Evolutionary conservation across 2,113 vertebrate genomes (phyloP).

Genomic region (Artemisiospiza belli): DNA sequence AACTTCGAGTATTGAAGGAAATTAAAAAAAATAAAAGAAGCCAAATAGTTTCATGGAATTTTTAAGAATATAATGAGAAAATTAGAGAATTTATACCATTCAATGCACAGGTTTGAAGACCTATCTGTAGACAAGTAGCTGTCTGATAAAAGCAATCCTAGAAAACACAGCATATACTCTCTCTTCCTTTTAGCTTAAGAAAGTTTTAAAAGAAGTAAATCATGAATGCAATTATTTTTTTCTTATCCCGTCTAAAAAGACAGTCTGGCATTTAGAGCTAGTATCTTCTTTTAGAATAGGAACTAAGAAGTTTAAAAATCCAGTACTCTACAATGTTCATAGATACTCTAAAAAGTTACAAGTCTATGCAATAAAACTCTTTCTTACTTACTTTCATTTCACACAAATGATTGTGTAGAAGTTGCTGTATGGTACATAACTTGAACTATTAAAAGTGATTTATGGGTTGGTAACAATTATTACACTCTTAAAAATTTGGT

Average conservation of each 20-base stretch:
- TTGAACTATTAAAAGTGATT: neutral
- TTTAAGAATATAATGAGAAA: neutral
- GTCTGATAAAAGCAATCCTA: no score
- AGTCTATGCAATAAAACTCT: neutral
- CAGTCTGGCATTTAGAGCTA: neutral
- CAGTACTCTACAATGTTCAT: neutral
- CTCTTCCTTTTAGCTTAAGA: no score
- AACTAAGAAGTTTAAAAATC: rapidly evolving
- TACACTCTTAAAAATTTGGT: neutral
- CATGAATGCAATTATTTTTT: no score
- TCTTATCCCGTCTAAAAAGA: neutral
- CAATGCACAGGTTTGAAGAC: neutral
- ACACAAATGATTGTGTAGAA: neutral
- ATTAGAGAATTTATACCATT: neutral
- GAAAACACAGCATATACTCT: no score
- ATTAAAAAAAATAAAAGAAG: neutral
- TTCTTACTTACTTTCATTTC: neutral
- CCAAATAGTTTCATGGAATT: neutral
- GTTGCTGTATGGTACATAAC: neutral
- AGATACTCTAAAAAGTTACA: neutral
- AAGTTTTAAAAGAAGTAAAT: no score
- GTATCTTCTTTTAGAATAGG: neutral
- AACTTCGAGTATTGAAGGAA: neutral
- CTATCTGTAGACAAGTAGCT: neutral
- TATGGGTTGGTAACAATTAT: neutral